phyloP scores from a whole-genome alignment of 2,113 vertebrate genomes.

The Illadopsis cleaveri region DNA sequence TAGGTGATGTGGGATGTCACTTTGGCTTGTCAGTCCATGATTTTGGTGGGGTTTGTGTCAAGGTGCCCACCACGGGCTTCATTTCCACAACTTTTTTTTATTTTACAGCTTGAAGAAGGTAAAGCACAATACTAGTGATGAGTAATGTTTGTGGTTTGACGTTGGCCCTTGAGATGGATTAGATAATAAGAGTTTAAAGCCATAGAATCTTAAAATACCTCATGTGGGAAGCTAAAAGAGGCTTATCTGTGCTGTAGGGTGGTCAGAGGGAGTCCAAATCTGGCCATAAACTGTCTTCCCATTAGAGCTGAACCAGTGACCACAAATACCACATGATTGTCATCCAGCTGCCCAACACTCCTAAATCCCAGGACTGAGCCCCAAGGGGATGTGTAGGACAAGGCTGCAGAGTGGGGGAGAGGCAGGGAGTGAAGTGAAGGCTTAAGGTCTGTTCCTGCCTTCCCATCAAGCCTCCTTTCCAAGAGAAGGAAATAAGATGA shows the following conservation, averaged over 20 bases:
- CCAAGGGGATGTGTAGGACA: background rate
- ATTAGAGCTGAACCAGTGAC: background rate
- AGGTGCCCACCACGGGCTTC: rapidly evolving
- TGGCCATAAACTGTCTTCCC: background rate
- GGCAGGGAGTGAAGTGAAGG: background rate
- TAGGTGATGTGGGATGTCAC: background rate
- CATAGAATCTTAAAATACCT: background rate
- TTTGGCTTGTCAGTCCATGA: background rate
- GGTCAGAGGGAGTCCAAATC: background rate
- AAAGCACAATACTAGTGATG: background rate
- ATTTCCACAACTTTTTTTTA: background rate
- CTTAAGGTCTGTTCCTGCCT: background rate
- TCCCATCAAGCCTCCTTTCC: background rate
- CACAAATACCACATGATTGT: rapidly evolving
- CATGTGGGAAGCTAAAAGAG: background rate
- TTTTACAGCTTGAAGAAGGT: background rate
- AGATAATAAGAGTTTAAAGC: background rate
- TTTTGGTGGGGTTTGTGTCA: background rate
- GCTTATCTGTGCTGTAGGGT: rapidly evolving
- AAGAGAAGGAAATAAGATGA: background rate
- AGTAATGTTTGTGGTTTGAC: background rate
- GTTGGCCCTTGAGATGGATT: background rate
- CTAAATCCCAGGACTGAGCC: background rate
- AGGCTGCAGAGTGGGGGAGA: rapidly evolving
- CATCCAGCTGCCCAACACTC: background rate